Conservation (phyloP, 2,888 invertebrate species). For the Thyatira batis region DNA sequence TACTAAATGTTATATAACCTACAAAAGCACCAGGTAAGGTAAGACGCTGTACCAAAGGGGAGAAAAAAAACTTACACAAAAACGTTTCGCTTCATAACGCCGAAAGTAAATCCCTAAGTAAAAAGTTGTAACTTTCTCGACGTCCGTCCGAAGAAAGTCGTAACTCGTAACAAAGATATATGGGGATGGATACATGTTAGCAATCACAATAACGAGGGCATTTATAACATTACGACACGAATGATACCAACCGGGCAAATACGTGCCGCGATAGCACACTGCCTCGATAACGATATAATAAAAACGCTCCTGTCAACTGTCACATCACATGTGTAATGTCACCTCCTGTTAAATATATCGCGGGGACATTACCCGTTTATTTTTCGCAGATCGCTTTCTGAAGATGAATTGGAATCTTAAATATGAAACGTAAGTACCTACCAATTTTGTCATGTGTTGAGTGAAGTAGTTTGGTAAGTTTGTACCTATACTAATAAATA, state of each 20-base stretch:
- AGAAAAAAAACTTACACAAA: constrained; percentile 9
- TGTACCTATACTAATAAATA: not conserved
- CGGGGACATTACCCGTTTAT: not conserved
- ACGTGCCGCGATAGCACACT: constrained; percentile 5
- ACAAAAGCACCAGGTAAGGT: not conserved
- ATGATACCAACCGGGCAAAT: constrained; percentile 8
- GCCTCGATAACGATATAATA: not conserved
- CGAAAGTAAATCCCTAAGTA: constrained; percentile 14
- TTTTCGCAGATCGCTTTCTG: not conserved
- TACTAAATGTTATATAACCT: not conserved
- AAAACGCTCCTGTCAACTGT: constrained; percentile 3
- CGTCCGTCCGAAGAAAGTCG: constrained; percentile 6
- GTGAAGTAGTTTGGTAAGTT: not conserved
- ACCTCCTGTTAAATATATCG: not conserved
- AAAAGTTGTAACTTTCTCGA: constrained; percentile 12
- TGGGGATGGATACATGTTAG: constrained; percentile 18
- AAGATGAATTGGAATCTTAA: not conserved
- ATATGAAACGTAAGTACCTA: not conserved
- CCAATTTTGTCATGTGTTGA: not conserved
- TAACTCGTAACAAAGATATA: constrained; percentile 10
- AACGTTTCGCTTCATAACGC: constrained; percentile 11
- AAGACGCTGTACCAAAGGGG: not conserved
- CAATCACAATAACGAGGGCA: constrained; percentile 22
- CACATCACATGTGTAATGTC: not conserved
- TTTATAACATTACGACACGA: constrained; percentile 19